phyloP scores from a whole-genome alignment of 2,113 vertebrate species.

The Hippocampus abdominalis region DNA sequence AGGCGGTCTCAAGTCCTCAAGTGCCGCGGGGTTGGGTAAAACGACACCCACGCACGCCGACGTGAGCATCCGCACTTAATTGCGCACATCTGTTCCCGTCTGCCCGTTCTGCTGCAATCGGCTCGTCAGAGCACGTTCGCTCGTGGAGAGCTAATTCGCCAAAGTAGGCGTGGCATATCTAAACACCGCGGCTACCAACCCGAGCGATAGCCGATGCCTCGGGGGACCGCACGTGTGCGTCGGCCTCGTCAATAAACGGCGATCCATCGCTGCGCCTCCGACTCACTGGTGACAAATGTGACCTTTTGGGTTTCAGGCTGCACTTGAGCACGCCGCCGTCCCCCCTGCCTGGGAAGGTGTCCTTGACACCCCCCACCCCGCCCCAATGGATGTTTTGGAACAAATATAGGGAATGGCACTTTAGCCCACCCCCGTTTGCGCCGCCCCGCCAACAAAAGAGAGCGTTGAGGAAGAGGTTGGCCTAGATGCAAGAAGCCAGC shows the following conservation, averaged over 20 bases:
- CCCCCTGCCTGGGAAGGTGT: not conserved
- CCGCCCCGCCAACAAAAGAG: conserved; percentile 25
- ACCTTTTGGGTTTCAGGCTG: not conserved
- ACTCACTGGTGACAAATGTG: not conserved
- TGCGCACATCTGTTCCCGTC: conserved; percentile 8
- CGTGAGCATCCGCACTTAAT: conserved; percentile 6
- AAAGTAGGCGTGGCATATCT: not conserved
- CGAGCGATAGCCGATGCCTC: not conserved
- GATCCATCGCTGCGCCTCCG: not conserved
- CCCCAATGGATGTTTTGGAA: not conserved
- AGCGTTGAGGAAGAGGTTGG: conserved; percentile 30
- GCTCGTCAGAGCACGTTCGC: conserved; percentile 47
- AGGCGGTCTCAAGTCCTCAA: not conserved
- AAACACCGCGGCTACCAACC: not conserved
- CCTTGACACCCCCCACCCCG: not conserved
- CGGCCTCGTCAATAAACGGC: not conserved
- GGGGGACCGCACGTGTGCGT: not conserved
- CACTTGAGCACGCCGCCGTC: not conserved
- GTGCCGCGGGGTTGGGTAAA: not conserved
- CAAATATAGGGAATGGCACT: not conserved
- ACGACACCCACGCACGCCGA: conserved; percentile 4
- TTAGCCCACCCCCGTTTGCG: too few relatives aligned
- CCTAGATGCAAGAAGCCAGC: conserved; percentile 57
- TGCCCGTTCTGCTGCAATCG: conserved; percentile 29
- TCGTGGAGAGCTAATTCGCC: not conserved